Evolutionary conservation across 2,797 vertebrate species (phyloP).

Genomic region (Gadopsis bispinosus): DNA sequence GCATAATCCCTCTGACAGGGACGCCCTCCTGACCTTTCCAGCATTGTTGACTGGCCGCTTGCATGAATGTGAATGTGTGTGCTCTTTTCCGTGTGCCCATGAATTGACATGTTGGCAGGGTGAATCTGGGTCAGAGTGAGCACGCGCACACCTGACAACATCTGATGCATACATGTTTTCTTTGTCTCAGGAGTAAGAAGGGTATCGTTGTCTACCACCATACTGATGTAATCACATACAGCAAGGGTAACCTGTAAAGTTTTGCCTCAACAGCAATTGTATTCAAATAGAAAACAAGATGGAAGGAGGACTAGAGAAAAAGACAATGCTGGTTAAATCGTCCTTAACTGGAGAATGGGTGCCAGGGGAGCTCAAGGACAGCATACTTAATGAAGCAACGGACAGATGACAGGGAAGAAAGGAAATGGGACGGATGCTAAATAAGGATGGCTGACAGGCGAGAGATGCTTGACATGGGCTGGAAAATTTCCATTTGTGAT

Average conservation of each 20-base stretch:
- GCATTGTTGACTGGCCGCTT: slow-evolving; percentile 6
- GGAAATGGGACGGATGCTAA: slow-evolving; percentile 56
- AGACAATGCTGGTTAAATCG: slow-evolving; percentile 49
- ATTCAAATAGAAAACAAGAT: slow-evolving; percentile 54
- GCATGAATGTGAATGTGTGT: slow-evolving; percentile 24
- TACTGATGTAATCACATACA: slow-evolving; percentile 19
- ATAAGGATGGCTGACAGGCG: slow-evolving; percentile 44
- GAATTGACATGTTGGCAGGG: slow-evolving; percentile 27
- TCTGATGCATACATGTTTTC: slow-evolving; percentile 40
- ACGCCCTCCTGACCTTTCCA: slow-evolving; percentile 34
- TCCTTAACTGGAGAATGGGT: slow-evolving; percentile 44
- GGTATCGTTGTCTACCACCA: neutral
- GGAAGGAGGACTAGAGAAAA: slow-evolving; percentile 45
- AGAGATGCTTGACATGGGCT: slow-evolving; percentile 45
- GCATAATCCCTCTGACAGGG: slow-evolving; percentile 7
- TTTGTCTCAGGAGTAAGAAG: neutral
- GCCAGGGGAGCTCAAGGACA: slow-evolving; percentile 73
- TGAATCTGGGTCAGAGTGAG: slow-evolving; percentile 53
- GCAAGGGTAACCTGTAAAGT: slow-evolving; percentile 12
- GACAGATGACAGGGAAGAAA: slow-evolving; percentile 60
- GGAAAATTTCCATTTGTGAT: slow-evolving; percentile 37
- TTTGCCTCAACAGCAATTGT: slow-evolving; percentile 37
- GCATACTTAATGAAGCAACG: slow-evolving; percentile 73
- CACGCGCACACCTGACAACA: slow-evolving; percentile 25
- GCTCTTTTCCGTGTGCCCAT: slow-evolving; percentile 12